phyloP scores from a whole-genome alignment of 2,888 invertebrate genomes.

The Parnassius smintheus region DNA sequence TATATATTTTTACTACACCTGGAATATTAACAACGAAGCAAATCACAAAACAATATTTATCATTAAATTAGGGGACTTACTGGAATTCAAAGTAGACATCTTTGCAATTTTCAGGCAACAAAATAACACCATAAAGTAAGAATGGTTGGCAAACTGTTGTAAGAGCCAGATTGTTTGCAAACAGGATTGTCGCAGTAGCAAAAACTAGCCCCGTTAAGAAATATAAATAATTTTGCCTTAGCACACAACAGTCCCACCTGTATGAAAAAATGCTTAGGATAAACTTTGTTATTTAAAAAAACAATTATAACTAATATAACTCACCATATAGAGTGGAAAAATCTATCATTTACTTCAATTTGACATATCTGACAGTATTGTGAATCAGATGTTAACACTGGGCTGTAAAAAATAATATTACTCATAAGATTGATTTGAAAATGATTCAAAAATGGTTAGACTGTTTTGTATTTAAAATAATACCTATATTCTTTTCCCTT shows the following conservation, averaged over 20 bases:
- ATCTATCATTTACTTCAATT: slow-evolving; percentile 88
- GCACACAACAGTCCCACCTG: slow-evolving; percentile 93
- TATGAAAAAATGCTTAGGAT: background rate
- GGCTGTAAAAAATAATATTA: slow-evolving; percentile 47
- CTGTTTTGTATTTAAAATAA: background rate
- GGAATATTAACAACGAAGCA: too few relatives aligned
- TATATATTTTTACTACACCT: too few relatives aligned
- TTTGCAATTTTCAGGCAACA: slow-evolving; percentile 91
- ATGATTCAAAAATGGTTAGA: too few relatives aligned
- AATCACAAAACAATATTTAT: too few relatives aligned
- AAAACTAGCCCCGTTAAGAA: slow-evolving; percentile 86
- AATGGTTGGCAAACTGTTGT: slow-evolving; percentile 94
- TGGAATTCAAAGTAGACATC: slow-evolving; percentile 90
- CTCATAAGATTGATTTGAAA: too few relatives aligned
- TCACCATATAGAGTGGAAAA: slow-evolving; percentile 91
- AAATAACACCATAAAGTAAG: slow-evolving; percentile 83
- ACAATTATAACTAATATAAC: slow-evolving; percentile 33
- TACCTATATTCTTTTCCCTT: slow-evolving; percentile 76
- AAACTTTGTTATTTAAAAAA: background rate
- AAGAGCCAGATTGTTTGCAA: slow-evolving; percentile 90
- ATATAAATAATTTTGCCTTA: slow-evolving; percentile 88
- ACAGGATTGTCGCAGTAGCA: slow-evolving; percentile 84
- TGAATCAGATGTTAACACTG: slow-evolving; percentile 83
- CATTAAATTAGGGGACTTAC: slow-evolving; percentile 72
- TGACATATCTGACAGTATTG: slow-evolving; percentile 92